Conservation (phyloP, 2,113 vertebrate species). For the Callipepla californica region DNA sequence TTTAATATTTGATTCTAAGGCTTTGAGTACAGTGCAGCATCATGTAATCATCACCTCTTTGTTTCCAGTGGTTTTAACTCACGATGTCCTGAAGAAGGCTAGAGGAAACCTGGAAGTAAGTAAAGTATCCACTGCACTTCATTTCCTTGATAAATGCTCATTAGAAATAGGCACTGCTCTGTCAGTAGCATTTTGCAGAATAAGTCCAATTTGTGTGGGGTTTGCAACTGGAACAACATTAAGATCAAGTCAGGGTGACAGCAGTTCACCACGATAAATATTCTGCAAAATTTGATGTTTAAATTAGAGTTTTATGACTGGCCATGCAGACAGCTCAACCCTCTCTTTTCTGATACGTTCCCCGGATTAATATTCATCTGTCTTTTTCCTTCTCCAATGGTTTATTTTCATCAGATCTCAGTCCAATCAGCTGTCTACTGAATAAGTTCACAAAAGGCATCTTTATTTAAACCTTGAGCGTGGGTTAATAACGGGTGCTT, state of each 20-base stretch:
- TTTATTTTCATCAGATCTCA: constrained; percentile 11
- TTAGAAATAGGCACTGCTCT: background rate
- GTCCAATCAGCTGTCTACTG: background rate
- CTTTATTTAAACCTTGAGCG: background rate
- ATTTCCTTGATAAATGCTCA: background rate
- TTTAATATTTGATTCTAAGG: background rate
- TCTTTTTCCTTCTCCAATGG: background rate
- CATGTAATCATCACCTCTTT: background rate
- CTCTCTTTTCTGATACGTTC: background rate
- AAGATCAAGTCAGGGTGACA: background rate
- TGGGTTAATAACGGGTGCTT: background rate
- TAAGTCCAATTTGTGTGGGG: background rate
- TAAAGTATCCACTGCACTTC: background rate
- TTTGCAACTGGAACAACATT: background rate
- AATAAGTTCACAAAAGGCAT: background rate
- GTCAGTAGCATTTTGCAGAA: background rate
- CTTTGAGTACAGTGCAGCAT: background rate
- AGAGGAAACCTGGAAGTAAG: constrained; percentile 94
- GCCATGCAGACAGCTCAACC: background rate
- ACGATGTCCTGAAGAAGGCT: constrained; percentile 92
- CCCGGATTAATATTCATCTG: background rate
- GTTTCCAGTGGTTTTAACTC: constrained; percentile 87
- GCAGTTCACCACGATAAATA: constrained; percentile 8
- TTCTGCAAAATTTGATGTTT: constrained; percentile 14
- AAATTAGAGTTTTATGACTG: constrained; percentile 22